Evolutionary conservation across 2,888 invertebrate genomes (phyloP).

Genomic region (Pharmacophagus antenor): DNA sequence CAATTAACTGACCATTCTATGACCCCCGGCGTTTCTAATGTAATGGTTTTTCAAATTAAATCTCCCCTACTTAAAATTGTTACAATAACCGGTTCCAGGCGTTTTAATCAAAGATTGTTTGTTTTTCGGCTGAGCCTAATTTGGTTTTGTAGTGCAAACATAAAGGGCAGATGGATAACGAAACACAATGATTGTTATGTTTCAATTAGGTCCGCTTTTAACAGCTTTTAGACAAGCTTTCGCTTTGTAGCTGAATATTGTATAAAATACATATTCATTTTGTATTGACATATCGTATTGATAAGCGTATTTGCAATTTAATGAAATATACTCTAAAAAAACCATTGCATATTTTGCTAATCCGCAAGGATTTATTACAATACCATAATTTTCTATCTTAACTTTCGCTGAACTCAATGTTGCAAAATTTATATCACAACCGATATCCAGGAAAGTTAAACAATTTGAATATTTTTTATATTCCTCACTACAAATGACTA

Average conservation of each 20-base stretch:
- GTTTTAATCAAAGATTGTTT: slow-evolving; percentile 71
- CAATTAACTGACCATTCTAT: slow-evolving; percentile 77
- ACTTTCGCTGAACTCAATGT: too few relatives aligned
- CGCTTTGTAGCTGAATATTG: background rate
- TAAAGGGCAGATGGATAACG: slow-evolving; percentile 60
- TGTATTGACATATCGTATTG: background rate
- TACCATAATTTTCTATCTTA: background rate
- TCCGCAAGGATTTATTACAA: background rate
- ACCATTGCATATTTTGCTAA: background rate
- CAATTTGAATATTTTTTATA: background rate
- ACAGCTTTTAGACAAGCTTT: slow-evolving; percentile 19
- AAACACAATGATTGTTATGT: slow-evolving; percentile 37
- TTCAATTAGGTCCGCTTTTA: slow-evolving; percentile 35
- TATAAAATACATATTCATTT: background rate
- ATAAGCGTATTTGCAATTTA: background rate
- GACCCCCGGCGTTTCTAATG: slow-evolving; percentile 36
- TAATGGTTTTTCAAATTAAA: slow-evolving; percentile 68
- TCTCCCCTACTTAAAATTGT: slow-evolving; percentile 53
- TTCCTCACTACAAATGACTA: background rate
- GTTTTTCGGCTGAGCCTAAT: slow-evolving; percentile 70
- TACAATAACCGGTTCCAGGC: slow-evolving; percentile 55
- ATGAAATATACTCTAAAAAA: background rate
- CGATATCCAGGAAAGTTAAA: background rate
- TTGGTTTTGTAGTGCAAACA: slow-evolving; percentile 48
- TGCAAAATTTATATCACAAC: background rate